Evolutionary conservation across 1,140 invertebrate species (phyloP), one percentile per base, ranked within the genome.

Genomic region (Diorhabda carinulata): DNA sequence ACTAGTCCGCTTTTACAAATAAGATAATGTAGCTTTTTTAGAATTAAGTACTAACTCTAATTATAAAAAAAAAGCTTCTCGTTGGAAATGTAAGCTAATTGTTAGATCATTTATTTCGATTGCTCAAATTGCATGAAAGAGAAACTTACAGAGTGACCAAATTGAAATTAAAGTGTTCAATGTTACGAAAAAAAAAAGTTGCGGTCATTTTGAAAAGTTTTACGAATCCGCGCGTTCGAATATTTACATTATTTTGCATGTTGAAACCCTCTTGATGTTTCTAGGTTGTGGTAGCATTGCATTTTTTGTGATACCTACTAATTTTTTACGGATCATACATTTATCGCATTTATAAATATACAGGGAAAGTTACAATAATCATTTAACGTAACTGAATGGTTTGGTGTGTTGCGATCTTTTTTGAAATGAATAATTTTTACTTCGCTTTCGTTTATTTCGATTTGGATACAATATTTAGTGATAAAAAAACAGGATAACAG

Each of bases 81-180:
- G 64, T 65, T 65, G 64, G 64, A 65, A 65, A 65, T 65, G 64
- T 65, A 65, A 62, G 43, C 52, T 65, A 57, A 57, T 65, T 57
- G 25, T 25, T 25, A 25, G 57, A 5, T 57, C 57, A 9, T 62
- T 62, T 62, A 5, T 52, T 52, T 52, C n/a, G 47, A 52, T 52
- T 52, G 47, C 47, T 52, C 47, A 52, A 52, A 52, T 52, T 52
- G 47, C 47, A 52, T 52, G 47, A 52, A 52, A 52, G 47, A 52
- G 5, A 52, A 52, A 52, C 5, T 52, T 52, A 6, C 47, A 6
- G 47, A 52, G 9, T 52, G 9, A 52, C 9, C 9, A 6, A 9
- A 6, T 52, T 52, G 47, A 5, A 52, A 52, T 9, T 52, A 52
- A 6, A 52, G 5, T 52, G 25, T 52, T 52, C 5, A 52, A 6